Conservation (phyloP, 2,888 invertebrate genomes). For the Ectropis crepuscularia region DNA sequence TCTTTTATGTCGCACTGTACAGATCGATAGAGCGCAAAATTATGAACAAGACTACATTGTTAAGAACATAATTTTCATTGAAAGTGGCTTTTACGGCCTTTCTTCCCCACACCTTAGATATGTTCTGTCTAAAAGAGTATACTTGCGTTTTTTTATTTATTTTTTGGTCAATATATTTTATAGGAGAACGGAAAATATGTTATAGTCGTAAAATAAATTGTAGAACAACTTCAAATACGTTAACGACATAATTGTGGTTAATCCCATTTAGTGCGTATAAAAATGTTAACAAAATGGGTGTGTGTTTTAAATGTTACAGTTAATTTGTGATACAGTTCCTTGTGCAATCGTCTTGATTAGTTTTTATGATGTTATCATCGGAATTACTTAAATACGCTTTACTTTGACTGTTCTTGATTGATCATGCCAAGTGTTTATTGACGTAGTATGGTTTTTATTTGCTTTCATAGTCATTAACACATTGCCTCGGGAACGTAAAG, state of each 20-base stretch:
- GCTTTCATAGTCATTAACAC: not conserved
- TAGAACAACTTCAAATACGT: slow-evolving; percentile 51
- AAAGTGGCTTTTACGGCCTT: too few relatives aligned
- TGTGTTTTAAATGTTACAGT: slow-evolving; percentile 27
- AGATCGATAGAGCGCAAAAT: too few relatives aligned
- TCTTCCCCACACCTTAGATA: too few relatives aligned
- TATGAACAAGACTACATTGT: too few relatives aligned
- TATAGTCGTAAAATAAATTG: slow-evolving; percentile 62
- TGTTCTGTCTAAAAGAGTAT: not conserved
- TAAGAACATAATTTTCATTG: too few relatives aligned
- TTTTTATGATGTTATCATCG: slow-evolving; percentile 19
- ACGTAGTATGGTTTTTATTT: not conserved
- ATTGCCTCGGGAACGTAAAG: too few relatives aligned
- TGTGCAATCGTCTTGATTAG: slow-evolving; percentile 23
- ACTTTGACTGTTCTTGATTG: slow-evolving; percentile 17
- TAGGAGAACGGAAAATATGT: slow-evolving; percentile 13
- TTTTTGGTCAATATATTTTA: too few relatives aligned
- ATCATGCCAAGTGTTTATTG: slow-evolving; percentile 15
- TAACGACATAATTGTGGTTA: slow-evolving; percentile 52
- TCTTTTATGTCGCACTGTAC: too few relatives aligned
- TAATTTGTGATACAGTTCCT: slow-evolving; percentile 18
- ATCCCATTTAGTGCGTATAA: slow-evolving; percentile 25
- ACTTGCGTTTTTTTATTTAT: slow-evolving; percentile 9
- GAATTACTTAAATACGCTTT: slow-evolving; percentile 5
- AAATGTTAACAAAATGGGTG: slow-evolving; percentile 32